Percentiles rank a stretch among this genome's conserved stretches.
Evolutionary conservation across 2,113 vertebrate genomes (phyloP).

Genomic region (Sakesphorus luctuosus): DNA sequence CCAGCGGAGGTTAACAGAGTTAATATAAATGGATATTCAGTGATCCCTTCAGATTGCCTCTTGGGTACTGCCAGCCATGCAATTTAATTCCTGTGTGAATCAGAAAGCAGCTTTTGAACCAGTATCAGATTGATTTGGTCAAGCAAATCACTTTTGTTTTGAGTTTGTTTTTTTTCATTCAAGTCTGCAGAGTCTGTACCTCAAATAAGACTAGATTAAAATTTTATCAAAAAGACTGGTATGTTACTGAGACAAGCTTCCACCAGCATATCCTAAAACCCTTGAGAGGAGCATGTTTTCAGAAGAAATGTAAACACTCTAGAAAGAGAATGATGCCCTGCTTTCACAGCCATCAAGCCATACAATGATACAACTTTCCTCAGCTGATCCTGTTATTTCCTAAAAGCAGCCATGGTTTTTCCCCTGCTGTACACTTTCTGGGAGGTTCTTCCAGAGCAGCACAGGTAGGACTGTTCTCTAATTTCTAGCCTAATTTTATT

Average conservation of each 20-base stretch:
- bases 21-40: background rate
- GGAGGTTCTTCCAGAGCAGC: background rate
- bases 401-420: background rate
- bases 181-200: background rate
- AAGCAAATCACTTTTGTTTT: background rate
- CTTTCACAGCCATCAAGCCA: background rate
- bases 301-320: background rate
- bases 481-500: slow-evolving; percentile 22
- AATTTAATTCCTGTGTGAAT: background rate
- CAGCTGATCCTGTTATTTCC: background rate
- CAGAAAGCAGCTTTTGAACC: background rate
- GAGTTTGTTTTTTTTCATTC: background rate
- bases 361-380: background rate
- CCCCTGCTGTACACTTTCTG: background rate
- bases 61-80: background rate
- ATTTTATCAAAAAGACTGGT: background rate
- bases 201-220: background rate
- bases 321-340: background rate
- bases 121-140: background rate
- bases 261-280: background rate
- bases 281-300: background rate
- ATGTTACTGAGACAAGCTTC: background rate
- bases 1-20: background rate
- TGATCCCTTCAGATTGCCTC: background rate
- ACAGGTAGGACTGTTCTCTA: background rate